These are phyloP conservation scores for Prunella strophiata DNA, from an alignment of 2,797 vertebrate species.

Conservation along the genomic window DNA sequence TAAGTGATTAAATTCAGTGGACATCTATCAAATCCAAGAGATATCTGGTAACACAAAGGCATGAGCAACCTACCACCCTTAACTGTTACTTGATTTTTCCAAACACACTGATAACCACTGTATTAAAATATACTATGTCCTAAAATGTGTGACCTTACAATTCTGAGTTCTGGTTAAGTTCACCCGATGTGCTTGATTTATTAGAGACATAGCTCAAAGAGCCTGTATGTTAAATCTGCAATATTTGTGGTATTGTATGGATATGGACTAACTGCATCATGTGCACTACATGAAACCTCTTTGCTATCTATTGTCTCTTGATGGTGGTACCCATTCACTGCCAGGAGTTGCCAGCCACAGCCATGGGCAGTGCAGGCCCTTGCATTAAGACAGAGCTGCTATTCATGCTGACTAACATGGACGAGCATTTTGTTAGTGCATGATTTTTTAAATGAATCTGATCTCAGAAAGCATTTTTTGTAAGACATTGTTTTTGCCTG, in stretches of 20 bases:
- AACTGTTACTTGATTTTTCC: neutral
- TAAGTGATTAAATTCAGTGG: neutral
- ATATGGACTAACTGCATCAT: neutral
- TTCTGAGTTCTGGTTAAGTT: neutral
- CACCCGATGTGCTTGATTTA: neutral
- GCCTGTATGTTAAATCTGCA: neutral
- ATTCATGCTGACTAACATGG: neutral
- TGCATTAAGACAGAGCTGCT: neutral
- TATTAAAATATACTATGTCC: neutral
- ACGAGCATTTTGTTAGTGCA: neutral
- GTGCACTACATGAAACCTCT: neutral
- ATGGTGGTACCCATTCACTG: neutral
- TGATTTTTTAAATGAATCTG: neutral
- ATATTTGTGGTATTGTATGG: neutral
- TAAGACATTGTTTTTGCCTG: neutral
- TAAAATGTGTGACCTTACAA: neutral
- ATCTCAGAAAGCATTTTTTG: neutral
- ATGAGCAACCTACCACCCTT: neutral
- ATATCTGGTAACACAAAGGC: neutral
- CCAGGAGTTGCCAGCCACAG: neutral
- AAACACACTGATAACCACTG: neutral
- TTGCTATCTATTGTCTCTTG: neutral
- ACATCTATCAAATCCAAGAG: neutral
- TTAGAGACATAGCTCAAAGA: neutral
- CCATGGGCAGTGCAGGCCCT: neutral